Percentiles rank a stretch among this genome's conserved stretches.
These are phyloP conservation scores for Plestiodon gilberti DNA, from an alignment of 2,113 vertebrate genomes.

Conservation along the genomic window DNA sequence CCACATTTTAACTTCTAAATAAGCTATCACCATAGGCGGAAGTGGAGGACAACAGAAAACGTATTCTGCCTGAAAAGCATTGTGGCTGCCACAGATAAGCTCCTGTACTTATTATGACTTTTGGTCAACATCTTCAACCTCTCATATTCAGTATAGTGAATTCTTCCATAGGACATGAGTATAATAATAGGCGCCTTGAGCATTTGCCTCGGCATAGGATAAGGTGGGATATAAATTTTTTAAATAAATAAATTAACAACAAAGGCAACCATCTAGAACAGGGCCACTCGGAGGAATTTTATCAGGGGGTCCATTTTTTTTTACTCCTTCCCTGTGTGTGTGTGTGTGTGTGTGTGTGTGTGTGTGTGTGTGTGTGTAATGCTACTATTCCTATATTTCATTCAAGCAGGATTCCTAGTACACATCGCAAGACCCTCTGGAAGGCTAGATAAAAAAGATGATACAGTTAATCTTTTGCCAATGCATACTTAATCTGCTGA, in stretches of 20 bases:
- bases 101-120: not conserved
- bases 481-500: slow-evolving; percentile 60
- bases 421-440: slow-evolving; percentile 37
- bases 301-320: too few species aligned
- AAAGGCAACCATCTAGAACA: too few species aligned
- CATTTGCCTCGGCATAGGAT: too few species aligned
- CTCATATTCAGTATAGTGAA: not conserved
- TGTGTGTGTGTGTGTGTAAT: not conserved
- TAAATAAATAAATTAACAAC: too few species aligned
- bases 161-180: not conserved
- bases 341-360: too few species aligned
- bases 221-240: too few species aligned
- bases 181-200: too few species aligned
- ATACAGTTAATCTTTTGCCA: slow-evolving; percentile 57
- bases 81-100: not conserved
- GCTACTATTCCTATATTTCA: not conserved
- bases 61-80: not conserved
- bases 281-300: too few species aligned
- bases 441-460: slow-evolving; percentile 51
- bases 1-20: not conserved
- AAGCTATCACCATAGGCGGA: not conserved
- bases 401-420: slow-evolving; percentile 6
- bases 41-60: not conserved
- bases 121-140: too few species aligned
- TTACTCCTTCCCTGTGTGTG: too few species aligned